A percentile compares a stretch with the other conserved stretches of the same genome.
These are phyloP conservation scores for Pantherophis alleghaniensis DNA, from an alignment of 2,797 vertebrate genomes.

Conservation along the genomic window DNA sequence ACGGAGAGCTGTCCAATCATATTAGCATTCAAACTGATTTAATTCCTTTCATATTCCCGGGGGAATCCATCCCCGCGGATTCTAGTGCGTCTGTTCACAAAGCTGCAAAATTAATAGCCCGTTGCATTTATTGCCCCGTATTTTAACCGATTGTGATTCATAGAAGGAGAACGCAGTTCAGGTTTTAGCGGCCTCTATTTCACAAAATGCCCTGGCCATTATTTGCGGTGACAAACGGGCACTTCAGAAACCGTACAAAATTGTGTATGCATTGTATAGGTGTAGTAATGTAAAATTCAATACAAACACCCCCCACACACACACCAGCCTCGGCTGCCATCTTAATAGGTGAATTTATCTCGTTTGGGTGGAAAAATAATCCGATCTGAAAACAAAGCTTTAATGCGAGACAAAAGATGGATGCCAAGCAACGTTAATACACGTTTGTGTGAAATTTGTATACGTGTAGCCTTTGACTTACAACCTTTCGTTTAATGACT, in stretches of 20 bases:
- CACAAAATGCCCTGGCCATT: background rate
- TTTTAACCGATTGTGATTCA: background rate
- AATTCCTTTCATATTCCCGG: background rate
- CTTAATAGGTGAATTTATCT: background rate
- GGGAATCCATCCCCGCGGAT: background rate
- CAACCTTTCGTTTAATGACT: no score
- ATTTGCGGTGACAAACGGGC: background rate
- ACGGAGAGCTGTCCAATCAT: no score
- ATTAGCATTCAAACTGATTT: background rate
- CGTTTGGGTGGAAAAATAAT: background rate
- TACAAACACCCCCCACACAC: no score
- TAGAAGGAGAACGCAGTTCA: no score
- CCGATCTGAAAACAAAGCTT: background rate
- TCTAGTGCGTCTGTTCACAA: background rate
- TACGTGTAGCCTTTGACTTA: background rate
- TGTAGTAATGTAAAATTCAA: background rate
- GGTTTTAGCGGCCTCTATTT: background rate
- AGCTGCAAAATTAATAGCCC: background rate
- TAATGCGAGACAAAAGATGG: background rate
- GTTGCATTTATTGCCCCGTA: background rate
- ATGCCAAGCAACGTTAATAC: conserved; percentile 13
- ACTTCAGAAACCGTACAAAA: background rate
- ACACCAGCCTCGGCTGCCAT: background rate
- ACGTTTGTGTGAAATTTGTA: background rate
- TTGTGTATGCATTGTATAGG: background rate